Evolutionary conservation across 2,113 vertebrate species (phyloP).

Genomic region (Charina bottae): DNA sequence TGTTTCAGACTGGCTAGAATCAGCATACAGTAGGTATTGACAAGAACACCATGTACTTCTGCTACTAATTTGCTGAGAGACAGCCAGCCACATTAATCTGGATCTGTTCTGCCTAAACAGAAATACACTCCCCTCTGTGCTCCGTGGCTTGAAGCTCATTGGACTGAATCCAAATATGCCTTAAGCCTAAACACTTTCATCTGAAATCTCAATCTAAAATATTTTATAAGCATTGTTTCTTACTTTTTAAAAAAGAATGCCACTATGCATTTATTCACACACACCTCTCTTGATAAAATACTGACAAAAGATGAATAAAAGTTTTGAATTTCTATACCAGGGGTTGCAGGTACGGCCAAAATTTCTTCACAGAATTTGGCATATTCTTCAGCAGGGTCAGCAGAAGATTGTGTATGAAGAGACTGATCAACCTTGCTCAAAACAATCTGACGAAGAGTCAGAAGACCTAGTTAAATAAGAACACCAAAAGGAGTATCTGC

Average conservation of each 20-base stretch:
- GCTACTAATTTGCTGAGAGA: not conserved
- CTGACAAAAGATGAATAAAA: not conserved
- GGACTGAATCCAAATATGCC: not conserved
- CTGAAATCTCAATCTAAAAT: not conserved
- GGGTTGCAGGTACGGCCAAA: slow-evolving; percentile 88
- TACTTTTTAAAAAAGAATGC: not conserved
- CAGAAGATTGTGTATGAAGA: slow-evolving; percentile 78
- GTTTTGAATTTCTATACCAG: slow-evolving; percentile 74
- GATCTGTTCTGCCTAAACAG: not conserved
- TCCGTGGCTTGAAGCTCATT: not conserved
- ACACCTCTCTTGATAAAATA: not conserved
- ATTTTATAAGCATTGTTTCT: not conserved
- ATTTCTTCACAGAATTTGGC: slow-evolving; percentile 85
- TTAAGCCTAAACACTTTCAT: not conserved
- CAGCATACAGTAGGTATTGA: not conserved
- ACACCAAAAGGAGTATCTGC: slow-evolving; percentile 22
- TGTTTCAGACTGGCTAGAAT: not conserved
- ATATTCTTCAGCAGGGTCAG: slow-evolving; percentile 86
- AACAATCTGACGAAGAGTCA: slow-evolving; percentile 93
- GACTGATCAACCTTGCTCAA: slow-evolving; percentile 93
- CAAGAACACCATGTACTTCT: not conserved
- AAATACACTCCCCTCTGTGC: not conserved
- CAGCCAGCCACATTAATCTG: not conserved
- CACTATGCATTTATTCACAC: not conserved
- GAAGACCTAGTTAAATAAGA: slow-evolving; percentile 77